Evolutionary conservation across 2,113 vertebrate genomes (phyloP).

Genomic region (Lichenostomus cassidix): DNA sequence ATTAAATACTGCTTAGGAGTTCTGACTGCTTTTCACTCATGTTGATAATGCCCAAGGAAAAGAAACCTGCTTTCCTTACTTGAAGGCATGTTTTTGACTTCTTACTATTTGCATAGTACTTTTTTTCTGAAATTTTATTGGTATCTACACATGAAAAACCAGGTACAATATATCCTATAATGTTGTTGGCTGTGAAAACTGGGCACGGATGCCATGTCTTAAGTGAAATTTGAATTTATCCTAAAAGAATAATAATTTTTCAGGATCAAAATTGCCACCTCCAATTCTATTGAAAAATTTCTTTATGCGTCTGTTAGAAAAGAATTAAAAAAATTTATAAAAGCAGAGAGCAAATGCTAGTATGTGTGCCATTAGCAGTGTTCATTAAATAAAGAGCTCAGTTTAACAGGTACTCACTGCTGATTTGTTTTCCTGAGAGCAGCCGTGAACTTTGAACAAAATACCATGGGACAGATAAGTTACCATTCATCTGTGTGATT

Average conservation of each 20-base stretch:
- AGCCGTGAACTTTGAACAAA: neutral
- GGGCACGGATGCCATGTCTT: neutral
- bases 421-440: neutral
- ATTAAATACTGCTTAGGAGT: neutral
- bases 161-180: neutral
- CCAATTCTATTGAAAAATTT: neutral
- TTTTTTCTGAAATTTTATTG: neutral
- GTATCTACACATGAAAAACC: neutral
- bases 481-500: neutral
- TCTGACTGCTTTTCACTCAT: neutral
- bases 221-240: neutral
- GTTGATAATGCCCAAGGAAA: neutral
- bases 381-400: neutral
- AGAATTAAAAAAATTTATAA: neutral
- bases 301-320: neutral
- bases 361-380: neutral
- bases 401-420: neutral
- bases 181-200: neutral
- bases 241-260: neutral
- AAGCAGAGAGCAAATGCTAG: neutral
- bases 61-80: neutral
- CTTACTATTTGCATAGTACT: neutral
- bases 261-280: neutral
- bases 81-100: neutral
- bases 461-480: neutral